Conservation (phyloP, 53 echinoderm and acorn worm species). For the Echinarachnius parma region DNA sequence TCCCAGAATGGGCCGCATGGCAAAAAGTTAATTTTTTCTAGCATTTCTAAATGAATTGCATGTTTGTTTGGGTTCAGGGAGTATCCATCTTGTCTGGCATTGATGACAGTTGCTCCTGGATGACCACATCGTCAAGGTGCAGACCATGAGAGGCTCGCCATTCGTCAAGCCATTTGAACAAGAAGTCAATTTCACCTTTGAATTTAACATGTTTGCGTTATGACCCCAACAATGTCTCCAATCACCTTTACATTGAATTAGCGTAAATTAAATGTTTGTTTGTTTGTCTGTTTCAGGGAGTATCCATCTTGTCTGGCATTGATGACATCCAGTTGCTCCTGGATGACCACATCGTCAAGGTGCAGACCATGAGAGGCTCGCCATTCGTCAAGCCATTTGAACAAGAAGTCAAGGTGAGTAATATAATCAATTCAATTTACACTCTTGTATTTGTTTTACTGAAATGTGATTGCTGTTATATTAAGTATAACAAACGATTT, state of each 20-base stretch:
- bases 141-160: constrained; percentile 98
- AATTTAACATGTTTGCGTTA: too few species aligned
- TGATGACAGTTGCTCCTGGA: constrained; percentile 91
- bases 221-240: too few species aligned
- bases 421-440: background rate
- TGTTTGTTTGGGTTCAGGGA: constrained; percentile 57
- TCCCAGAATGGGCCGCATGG: too few species aligned
- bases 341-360: constrained; percentile 98
- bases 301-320: constrained; percentile 84
- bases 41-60: background rate
- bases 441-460: too few species aligned
- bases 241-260: too few species aligned
- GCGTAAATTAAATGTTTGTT: background rate
- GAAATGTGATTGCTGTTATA: too few species aligned
- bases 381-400: constrained; percentile 99
- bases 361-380: constrained; percentile 98
- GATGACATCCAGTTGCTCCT: constrained; percentile 95
- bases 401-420: constrained; percentile 81
- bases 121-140: constrained; percentile 96
- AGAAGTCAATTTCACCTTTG: too few species aligned
- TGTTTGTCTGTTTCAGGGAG: constrained; percentile 62
- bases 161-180: constrained; percentile 96
- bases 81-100: constrained; percentile 87
- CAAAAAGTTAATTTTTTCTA: too few species aligned
- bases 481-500: too few species aligned